Evolutionary conservation across 2,888 invertebrate species (phyloP), one percentile per base, ranked within the genome.

Genomic region (Mesorhabditis belari): DNA sequence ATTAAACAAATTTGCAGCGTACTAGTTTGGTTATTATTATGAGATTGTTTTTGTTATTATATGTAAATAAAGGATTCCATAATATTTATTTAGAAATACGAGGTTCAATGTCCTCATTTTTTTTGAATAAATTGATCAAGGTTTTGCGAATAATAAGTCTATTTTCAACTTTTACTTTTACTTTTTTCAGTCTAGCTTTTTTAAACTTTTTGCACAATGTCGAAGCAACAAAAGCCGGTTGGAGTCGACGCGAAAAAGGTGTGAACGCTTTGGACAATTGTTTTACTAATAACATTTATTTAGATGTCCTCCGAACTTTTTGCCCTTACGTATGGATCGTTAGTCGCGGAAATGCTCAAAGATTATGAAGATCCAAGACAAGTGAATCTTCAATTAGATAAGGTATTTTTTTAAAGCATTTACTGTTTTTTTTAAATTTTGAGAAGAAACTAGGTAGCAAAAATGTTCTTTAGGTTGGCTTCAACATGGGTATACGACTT

Each of bases 321-420:
- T 74, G 93, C 94, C 5, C 86, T 99, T 55, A 98, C 98, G 0
- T 99, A 99, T 84, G 98, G 98, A 50, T 91, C 96, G 3, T 84
- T 99, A 65, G 95, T 99, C 0, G 90, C 94, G 3, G 96, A 98
- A 85, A 88, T 99, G 85, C 84, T 98, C 23, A 91, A 92, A 82
- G 98, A 99, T 82, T 89, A 90, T 76, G 96, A 98, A 81, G 92
- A 91, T 83, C 88, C 91, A 4, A 95, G 96, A 49, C 95, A 96
- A 84, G 95, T 98, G 0, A 98, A 95, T 82, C 92, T 93, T 80
- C 95, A 98, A 80, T 83, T 95, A 63, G 93, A 94, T 60, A 82
- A 82, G 66, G 72, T 70, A 52, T 50, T 35, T 2, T 35, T 2
- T 35, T 35, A 17, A 12, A 17, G 44, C 44, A n/a, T 35, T 35